These are phyloP conservation scores for Allolobophora icterica DNA, from an alignment of 2,888 invertebrate genomes.

Conservation along the genomic window DNA sequence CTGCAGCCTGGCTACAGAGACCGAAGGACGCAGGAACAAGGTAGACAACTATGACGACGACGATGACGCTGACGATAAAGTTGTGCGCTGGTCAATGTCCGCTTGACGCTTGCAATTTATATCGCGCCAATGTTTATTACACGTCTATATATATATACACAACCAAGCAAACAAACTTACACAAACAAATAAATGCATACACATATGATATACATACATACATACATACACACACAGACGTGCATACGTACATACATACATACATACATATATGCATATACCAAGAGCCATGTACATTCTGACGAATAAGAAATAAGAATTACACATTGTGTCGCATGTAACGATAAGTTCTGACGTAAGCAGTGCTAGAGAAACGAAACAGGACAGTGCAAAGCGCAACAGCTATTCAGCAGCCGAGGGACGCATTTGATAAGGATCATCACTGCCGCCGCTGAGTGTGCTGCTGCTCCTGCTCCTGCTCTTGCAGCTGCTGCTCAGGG, in stretches of 20 bases:
- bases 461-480: no score
- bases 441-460: no score
- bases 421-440: no score
- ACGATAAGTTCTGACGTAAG: not conserved
- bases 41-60: conserved; percentile 28
- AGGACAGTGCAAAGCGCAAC: not conserved
- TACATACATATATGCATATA: not conserved
- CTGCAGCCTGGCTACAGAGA: not conserved
- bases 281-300: not conserved
- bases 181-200: not conserved
- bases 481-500: no score
- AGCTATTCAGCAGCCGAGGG: not conserved
- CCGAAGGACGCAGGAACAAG: not conserved
- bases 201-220: not conserved
- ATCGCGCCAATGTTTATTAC: conserved; percentile 28
- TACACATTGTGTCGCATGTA: not conserved
- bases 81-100: conserved; percentile 20
- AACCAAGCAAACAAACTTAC: not conserved
- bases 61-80: conserved; percentile 32
- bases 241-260: not conserved
- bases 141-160: not conserved
- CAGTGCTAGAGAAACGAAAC: not conserved
- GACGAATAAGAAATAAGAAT: not conserved
- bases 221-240: not conserved
- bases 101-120: conserved; percentile 32